Conservation (phyloP, 2,888 invertebrate genomes). For the Catocala fraxini region DNA sequence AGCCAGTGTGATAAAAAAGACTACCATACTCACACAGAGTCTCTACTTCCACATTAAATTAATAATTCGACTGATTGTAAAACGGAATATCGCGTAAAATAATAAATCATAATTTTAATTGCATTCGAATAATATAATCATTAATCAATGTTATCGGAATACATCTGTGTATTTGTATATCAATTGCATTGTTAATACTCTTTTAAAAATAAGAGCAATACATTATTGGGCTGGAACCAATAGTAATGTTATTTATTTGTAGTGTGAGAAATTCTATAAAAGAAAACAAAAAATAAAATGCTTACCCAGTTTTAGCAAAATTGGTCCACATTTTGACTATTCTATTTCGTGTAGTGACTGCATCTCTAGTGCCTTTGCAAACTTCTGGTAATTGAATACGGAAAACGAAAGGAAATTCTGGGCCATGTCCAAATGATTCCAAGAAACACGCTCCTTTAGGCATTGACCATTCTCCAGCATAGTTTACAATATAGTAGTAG, state of each 20-base stretch:
- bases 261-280: background rate
- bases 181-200: too few relatives aligned
- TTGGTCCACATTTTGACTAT: slow-evolving; percentile 83
- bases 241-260: background rate
- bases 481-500: slow-evolving; percentile 77
- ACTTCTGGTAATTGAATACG: slow-evolving; percentile 59
- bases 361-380: slow-evolving; percentile 74
- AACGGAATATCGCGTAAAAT: too few relatives aligned
- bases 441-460: slow-evolving; percentile 63
- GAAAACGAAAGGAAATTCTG: slow-evolving; percentile 78
- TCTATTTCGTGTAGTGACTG: slow-evolving; percentile 69
- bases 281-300: slow-evolving; percentile 5
- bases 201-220: too few relatives aligned
- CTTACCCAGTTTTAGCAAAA: slow-evolving; percentile 83
- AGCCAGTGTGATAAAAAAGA: too few relatives aligned
- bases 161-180: too few relatives aligned
- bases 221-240: too few relatives aligned
- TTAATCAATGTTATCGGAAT: too few relatives aligned
- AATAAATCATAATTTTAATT: too few relatives aligned
- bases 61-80: too few relatives aligned
- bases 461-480: slow-evolving; percentile 73
- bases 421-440: slow-evolving; percentile 72
- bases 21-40: too few relatives aligned
- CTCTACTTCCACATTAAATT: too few relatives aligned
- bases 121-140: too few relatives aligned